phyloP scores from a whole-genome alignment of 64 coral and sea anemone genomes.

The Stichodactyla mertensii region DNA sequence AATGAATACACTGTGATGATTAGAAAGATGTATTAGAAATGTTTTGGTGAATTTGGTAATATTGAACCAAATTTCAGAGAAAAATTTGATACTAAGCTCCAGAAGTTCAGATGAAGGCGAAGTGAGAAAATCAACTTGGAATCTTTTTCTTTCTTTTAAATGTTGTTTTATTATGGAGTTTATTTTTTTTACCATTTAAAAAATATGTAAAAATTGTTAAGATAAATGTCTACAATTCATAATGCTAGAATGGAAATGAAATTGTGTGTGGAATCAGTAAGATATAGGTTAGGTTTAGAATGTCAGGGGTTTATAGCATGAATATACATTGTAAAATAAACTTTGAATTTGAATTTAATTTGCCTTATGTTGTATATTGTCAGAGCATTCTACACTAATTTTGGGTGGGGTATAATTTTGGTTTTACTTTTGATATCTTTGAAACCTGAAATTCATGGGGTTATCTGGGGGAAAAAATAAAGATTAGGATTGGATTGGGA shows the following conservation, averaged over 20 bases:
- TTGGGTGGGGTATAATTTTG: no score
- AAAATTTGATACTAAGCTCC: not conserved
- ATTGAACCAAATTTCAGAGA: not conserved
- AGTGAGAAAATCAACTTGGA: not conserved
- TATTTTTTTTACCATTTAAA: constrained; percentile 13
- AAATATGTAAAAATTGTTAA: not conserved
- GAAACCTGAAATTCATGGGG: no score
- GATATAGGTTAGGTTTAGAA: not conserved
- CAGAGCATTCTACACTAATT: not conserved
- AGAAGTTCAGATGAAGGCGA: not conserved
- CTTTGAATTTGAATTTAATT: not conserved
- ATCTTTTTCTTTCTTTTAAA: not conserved
- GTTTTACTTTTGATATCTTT: no score
- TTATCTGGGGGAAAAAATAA: not conserved
- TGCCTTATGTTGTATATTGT: not conserved
- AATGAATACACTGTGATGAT: no score
- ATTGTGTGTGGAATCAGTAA: no score
- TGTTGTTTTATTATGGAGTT: not conserved
- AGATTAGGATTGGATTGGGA: not conserved
- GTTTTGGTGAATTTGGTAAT: not conserved
- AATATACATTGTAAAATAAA: not conserved
- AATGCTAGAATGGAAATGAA: no score
- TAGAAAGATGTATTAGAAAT: no score
- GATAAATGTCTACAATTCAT: not conserved
- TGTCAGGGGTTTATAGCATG: not conserved